Base-by-base conservation (phyloP, 2,888 invertebrate genomes). In the Euclidia mi region DNA sequence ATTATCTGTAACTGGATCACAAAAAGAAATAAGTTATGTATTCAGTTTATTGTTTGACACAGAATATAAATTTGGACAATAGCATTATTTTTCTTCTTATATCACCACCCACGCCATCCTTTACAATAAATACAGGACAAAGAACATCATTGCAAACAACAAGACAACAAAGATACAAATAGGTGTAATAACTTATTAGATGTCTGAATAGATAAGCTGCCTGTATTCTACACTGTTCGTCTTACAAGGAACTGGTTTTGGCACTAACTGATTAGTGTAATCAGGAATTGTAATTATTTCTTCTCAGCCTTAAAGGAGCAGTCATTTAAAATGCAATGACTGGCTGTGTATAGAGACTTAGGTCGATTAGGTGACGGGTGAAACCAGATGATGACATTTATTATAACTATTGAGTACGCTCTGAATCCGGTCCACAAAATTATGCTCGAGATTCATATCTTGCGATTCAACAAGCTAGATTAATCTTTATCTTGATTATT, bases 371-470 rank as follows among this genome's bases (percentile, higher is more conserved):
- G 9, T 37, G 29, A 25, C 20, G 20, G 20, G 20, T 25, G 20
- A 25, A 37, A 18, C 18, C 1, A 37, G 4, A 18, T 7, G 15
- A 35, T 18, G 37, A 37, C n/a, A 37, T 37, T 37, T 37, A 37
- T 9, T 18, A 37, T 34, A 14, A 34, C 7, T 32, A 10, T 15
- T 31, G 31, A n/a, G 31, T 31, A 10, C 10, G 7, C 7, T 18
- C 10, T 17, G 37, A n/a, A 37, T 37, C 37, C 37, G 37, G 37
- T 37, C 17, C n/a, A 10, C 7, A 15, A 17, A 15, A 37, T 17
- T 7, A 10, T 18, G 10, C 34, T 34, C 20, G 7, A 25, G 34
- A 34, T 34, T 6, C 14, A 34, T 14, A 34, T 34, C 34, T 34
- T 34, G 4, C 14, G 34, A 34, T 34, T 34, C 34, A 34, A 34